phyloP scores from a whole-genome alignment of 2,888 invertebrate genomes.

The Synergus umbraculus region DNA sequence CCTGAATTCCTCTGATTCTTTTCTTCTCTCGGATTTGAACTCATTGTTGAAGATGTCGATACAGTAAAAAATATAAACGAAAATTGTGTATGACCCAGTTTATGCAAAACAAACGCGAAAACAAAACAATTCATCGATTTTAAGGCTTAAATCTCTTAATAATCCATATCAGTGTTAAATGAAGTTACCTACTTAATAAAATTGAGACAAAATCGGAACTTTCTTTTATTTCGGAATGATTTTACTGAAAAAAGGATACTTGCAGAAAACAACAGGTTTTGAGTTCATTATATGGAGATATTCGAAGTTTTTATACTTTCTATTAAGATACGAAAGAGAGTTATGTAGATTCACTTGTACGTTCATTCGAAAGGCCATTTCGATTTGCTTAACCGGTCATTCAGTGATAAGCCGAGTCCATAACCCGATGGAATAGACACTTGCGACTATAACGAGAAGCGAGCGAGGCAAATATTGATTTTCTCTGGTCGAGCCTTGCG shows the following conservation, averaged over 20 bases:
- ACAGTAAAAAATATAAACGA: neutral
- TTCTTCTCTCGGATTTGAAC: neutral
- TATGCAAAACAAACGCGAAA: no score
- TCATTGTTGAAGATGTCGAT: neutral
- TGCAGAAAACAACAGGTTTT: neutral
- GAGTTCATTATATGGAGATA: neutral
- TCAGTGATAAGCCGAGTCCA: constrained; percentile 34
- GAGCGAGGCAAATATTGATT: constrained; percentile 37
- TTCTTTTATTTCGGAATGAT: neutral
- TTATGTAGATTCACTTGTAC: constrained; percentile 34
- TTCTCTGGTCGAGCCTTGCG: constrained; percentile 11
- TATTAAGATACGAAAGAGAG: constrained; percentile 38
- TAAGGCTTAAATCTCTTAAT: no score
- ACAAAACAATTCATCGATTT: no score
- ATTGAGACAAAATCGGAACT: no score
- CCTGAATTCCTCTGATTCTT: constrained; percentile 17
- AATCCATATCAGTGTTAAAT: no score
- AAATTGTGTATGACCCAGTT: neutral
- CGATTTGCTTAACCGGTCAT: constrained; percentile 40
- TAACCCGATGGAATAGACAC: constrained; percentile 30
- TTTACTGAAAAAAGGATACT: neutral
- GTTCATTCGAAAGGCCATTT: constrained; percentile 28
- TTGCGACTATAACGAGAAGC: constrained; percentile 35
- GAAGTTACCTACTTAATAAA: no score
- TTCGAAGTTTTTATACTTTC: constrained; percentile 11